Conservation (phyloP, 64 coral and sea anemone species). For the Stichodactyla helianthus region DNA sequence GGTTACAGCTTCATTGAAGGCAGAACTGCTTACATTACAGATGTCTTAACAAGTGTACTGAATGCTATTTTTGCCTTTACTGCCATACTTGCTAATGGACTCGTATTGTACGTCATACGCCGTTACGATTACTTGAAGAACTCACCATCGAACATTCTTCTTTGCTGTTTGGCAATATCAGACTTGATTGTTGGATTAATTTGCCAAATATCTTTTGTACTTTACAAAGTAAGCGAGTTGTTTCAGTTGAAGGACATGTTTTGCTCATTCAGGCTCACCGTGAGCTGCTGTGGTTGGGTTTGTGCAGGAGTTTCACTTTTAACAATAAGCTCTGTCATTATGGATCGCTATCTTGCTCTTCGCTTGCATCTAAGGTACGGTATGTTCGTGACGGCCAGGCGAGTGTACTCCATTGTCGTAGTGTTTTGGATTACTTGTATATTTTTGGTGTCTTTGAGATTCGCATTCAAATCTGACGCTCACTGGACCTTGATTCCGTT, state of each 20-base stretch:
- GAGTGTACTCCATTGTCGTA: background rate
- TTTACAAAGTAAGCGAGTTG: conserved; percentile 23
- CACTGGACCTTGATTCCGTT: conserved; percentile 33
- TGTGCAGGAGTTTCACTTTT: conserved; percentile 19
- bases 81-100: background rate
- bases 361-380: conserved; percentile 34
- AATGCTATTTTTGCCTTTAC: conserved; percentile 11
- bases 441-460: background rate
- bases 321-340: background rate
- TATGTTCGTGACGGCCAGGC: background rate
- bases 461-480: background rate
- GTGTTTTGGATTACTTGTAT: conserved; percentile 1
- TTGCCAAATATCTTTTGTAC: conserved; percentile 31
- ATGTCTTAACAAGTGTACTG: conserved; percentile 21
- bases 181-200: conserved; percentile 32
- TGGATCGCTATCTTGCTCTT: conserved; percentile 33
- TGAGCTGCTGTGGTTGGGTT: conserved; percentile 12
- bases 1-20: background rate
- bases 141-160: conserved; percentile 25
- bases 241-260: background rate
- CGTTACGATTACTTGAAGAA: background rate
- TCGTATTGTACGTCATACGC: conserved; percentile 7
- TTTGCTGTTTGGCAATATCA: conserved; percentile 1
- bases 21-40: background rate
- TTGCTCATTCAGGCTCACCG: conserved; percentile 19